Percentiles rank a stretch among this genome's conserved stretches.
These are phyloP conservation scores for Gisinianus flammeolus DNA, from an alignment of 2,888 invertebrate species.

Conservation along the genomic window DNA sequence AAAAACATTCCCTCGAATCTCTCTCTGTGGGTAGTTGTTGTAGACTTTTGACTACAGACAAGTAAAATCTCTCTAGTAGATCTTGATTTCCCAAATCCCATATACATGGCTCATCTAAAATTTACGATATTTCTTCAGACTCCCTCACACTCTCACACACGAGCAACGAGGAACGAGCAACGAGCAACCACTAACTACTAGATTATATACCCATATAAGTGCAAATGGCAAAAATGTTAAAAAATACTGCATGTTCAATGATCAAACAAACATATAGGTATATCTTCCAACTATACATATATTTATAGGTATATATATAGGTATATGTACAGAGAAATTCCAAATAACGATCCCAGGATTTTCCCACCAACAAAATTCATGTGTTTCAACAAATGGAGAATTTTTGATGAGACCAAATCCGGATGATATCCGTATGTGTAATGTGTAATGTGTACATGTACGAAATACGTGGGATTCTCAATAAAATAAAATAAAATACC, in stretches of 20 bases:
- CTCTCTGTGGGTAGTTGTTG: too few species aligned
- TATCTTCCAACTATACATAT: too few species aligned
- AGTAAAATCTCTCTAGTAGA: too few species aligned
- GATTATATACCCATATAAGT: not conserved
- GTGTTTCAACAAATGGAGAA: not conserved
- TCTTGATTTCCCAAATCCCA: not conserved
- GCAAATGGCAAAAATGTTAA: too few species aligned
- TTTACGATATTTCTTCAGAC: not conserved
- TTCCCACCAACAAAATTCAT: too few species aligned
- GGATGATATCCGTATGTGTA: not conserved
- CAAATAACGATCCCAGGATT: too few species aligned
- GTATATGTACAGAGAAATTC: too few species aligned
- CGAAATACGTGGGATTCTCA: too few species aligned
- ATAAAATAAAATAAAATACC: too few species aligned
- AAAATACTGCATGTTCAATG: not conserved
- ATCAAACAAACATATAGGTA: not conserved
- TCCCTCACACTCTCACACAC: not conserved
- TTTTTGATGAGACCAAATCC: not conserved
- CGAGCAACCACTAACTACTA: not conserved
- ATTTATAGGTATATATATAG: too few species aligned
- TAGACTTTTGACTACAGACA: too few species aligned
- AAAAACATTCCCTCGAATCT: not conserved
- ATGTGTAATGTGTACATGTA: not conserved
- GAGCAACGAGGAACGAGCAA: not conserved
- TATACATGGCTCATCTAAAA: not conserved